Conservation (phyloP, 2,113 vertebrate genomes). For the Gavia stellata region DNA sequence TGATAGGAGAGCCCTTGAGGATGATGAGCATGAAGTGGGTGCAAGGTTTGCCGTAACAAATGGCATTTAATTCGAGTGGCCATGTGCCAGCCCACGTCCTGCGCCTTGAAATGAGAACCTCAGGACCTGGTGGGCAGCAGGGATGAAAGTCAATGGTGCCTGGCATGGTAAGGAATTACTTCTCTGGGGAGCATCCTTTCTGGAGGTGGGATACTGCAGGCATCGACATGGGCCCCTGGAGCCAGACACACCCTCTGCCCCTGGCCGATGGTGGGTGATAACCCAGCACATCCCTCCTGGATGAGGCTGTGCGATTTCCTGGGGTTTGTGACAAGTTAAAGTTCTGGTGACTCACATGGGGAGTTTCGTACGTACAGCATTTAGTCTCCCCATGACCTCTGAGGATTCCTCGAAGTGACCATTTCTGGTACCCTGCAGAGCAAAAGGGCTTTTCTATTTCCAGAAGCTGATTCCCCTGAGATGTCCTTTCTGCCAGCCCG, state of each 20-base stretch:
- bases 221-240: background rate
- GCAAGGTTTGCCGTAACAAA: background rate
- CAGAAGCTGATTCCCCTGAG: background rate
- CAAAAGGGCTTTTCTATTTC: background rate
- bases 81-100: accelerated
- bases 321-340: background rate
- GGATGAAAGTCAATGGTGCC: background rate
- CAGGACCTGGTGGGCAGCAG: background rate
- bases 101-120: background rate
- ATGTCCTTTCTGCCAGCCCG: background rate
- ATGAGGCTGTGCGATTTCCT: background rate
- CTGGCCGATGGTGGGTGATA: background rate
- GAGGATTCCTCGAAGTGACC: background rate
- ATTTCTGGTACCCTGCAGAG: background rate
- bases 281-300: background rate
- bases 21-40: background rate
- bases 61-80: background rate
- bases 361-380: accelerated
- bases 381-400: background rate
- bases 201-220: background rate
- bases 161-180: background rate
- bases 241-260: background rate
- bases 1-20: background rate
- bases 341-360: background rate
- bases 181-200: background rate